Percentiles rank a stretch among this genome's conserved stretches.
phyloP scores from a whole-genome alignment of 2,113 vertebrate genomes.

The Menura novaehollandiae region DNA sequence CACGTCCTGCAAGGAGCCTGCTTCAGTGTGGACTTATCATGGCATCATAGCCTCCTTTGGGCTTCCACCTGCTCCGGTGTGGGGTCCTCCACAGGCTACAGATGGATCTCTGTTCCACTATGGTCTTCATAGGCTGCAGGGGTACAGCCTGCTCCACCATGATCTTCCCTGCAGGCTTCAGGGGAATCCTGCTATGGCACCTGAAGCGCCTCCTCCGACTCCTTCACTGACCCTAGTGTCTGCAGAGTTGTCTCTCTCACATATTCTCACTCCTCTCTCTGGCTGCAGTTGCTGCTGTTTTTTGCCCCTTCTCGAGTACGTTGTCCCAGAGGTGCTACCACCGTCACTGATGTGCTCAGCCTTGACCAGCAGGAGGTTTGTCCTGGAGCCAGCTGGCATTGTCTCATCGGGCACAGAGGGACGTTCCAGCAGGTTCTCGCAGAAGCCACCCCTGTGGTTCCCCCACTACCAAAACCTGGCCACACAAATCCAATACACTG shows the following conservation, averaged over 20 bases:
- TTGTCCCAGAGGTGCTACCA: not conserved
- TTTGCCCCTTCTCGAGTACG: not conserved
- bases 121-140: not conserved
- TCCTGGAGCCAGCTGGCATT: not conserved
- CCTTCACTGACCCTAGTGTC: not conserved
- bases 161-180: not conserved
- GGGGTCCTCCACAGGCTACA: not conserved
- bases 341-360: not conserved
- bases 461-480: not conserved
- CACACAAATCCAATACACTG: not conserved
- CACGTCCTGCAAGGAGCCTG: not conserved
- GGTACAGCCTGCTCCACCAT: not conserved
- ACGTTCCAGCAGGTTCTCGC: not conserved
- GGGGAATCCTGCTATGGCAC: not conserved
- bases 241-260: not conserved
- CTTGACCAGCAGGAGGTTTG: not conserved
- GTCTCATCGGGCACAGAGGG: not conserved
- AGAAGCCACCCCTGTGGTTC: not conserved
- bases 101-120: not conserved
- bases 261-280: not conserved
- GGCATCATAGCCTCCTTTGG: not conserved
- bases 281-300: not conserved
- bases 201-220: not conserved
- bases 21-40: not conserved
- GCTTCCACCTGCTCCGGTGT: not conserved